These are phyloP conservation scores for Falco novaeseelandiae DNA, from an alignment of 2,797 vertebrate genomes.

Conservation along the genomic window DNA sequence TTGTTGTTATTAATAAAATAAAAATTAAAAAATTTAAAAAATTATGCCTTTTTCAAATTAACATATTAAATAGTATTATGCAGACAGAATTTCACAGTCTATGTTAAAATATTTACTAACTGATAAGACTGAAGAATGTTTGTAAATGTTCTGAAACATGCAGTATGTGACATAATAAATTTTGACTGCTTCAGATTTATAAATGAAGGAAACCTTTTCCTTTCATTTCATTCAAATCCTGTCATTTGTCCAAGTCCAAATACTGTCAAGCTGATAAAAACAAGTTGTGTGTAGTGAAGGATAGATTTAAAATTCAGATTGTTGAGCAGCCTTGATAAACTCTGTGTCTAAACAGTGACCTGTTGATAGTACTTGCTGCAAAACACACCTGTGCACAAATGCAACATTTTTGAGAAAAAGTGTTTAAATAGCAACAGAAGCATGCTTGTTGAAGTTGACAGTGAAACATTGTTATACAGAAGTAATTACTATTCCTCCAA, in stretches of 20 bases:
- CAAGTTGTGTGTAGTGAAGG: conserved; percentile 32
- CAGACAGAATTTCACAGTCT: neutral
- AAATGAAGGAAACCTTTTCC: conserved; percentile 16
- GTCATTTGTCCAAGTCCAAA: conserved; percentile 52
- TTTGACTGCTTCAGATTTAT: conserved; percentile 32
- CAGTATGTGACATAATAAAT: neutral
- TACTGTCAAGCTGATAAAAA: conserved; percentile 62
- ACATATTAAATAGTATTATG: neutral
- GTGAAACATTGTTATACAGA: neutral
- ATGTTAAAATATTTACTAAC: neutral
- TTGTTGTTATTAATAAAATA: neutral
- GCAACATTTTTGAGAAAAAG: neutral
- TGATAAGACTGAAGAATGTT: neutral
- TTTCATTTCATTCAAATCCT: neutral
- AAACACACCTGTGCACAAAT: conserved; percentile 30
- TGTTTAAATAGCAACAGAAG: neutral
- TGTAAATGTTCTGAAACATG: neutral
- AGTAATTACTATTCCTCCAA: neutral
- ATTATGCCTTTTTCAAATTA: neutral
- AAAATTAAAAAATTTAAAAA: neutral
- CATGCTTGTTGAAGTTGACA: neutral
- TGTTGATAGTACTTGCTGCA: conserved; percentile 38
- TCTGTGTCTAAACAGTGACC: conserved; percentile 21
- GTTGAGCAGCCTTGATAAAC: neutral
- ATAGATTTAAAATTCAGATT: neutral